Percentiles rank a stretch among this genome's conserved stretches.
These are phyloP conservation scores for Neocrepidodera transversa DNA, from an alignment of 2,888 invertebrate species.

Conservation along the genomic window DNA sequence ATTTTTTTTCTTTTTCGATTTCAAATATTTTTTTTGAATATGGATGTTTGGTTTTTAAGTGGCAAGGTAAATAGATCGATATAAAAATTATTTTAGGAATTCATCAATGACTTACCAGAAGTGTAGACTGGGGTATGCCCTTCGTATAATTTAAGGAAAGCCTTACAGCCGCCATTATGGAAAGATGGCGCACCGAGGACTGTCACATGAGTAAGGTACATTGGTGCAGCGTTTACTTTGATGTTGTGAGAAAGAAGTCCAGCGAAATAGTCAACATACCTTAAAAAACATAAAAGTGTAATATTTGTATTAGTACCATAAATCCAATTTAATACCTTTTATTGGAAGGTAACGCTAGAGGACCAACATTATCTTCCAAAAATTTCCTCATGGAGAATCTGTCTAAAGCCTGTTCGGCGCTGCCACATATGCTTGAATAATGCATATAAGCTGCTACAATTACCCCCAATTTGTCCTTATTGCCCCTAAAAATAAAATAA, in stretches of 20 bases:
- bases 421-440: conserved; percentile 92
- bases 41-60: too few species aligned
- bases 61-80: too few species aligned
- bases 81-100: too few species aligned
- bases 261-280: conserved; percentile 92
- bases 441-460: conserved; percentile 93
- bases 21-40: too few species aligned
- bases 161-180: conserved; percentile 69
- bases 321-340: too few species aligned
- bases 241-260: conserved; percentile 88
- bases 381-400: conserved; percentile 92
- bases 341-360: conserved; percentile 76
- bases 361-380: conserved; percentile 81
- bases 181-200: conserved; percentile 84
- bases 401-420: conserved; percentile 82
- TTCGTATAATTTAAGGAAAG: conserved; percentile 89
- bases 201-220: conserved; percentile 86
- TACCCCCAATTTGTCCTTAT: conserved; percentile 84
- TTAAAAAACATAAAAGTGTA: conserved; percentile 55
- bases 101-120: conserved; percentile 69
- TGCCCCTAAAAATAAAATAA: conserved; percentile 69
- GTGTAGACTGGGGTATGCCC: conserved; percentile 89
- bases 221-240: conserved; percentile 84
- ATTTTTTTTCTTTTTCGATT: too few species aligned
- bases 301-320: too few species aligned